Conservation (phyloP, 1,140 invertebrate species). For the Drosophila sp. region DNA sequence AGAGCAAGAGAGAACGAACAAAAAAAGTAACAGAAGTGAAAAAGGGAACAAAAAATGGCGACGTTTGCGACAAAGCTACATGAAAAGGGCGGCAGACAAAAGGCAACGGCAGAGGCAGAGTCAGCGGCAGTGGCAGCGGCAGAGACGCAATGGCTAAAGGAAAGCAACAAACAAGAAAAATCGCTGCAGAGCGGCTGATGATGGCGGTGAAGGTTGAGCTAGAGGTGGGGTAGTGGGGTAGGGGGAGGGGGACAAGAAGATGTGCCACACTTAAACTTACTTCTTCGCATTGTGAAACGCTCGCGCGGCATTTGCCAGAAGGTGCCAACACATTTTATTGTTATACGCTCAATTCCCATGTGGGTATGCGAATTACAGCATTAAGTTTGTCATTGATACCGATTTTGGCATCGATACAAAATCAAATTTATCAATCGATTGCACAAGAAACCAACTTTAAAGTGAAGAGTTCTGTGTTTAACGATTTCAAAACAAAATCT, state of each 20-base stretch:
- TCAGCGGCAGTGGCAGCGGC: too few relatives aligned
- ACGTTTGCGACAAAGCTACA: conserved; percentile 66
- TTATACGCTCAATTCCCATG: conserved; percentile 47
- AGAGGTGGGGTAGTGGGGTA: not conserved
- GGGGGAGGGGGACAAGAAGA: not conserved
- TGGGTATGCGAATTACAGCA: conserved; percentile 29
- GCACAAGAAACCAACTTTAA: conserved; percentile 24
- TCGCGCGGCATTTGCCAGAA: conserved; percentile 74
- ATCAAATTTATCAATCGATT: conserved; percentile 1
- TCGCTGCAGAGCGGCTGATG: conserved; percentile 58
- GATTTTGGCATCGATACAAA: not conserved
- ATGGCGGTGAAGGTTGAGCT: not conserved
- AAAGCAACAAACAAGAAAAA: conserved; percentile 73
- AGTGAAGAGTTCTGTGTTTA: not conserved
- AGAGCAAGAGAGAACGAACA: not conserved
- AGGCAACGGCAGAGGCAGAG: conserved; percentile 41
- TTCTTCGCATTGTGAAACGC: conserved; percentile 67
- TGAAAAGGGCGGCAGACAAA: conserved; percentile 79
- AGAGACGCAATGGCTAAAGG: conserved; percentile 11
- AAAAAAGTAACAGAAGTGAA: conserved; percentile 20
- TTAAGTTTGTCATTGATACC: conserved; percentile 11
- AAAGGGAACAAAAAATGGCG: conserved; percentile 65
- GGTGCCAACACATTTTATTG: conserved; percentile 80
- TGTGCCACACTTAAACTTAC: conserved; percentile 69
- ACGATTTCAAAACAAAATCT: too few relatives aligned